Evolutionary conservation across 1,140 invertebrate genomes (phyloP).

Genomic region (Sitodiplosis mosellana): DNA sequence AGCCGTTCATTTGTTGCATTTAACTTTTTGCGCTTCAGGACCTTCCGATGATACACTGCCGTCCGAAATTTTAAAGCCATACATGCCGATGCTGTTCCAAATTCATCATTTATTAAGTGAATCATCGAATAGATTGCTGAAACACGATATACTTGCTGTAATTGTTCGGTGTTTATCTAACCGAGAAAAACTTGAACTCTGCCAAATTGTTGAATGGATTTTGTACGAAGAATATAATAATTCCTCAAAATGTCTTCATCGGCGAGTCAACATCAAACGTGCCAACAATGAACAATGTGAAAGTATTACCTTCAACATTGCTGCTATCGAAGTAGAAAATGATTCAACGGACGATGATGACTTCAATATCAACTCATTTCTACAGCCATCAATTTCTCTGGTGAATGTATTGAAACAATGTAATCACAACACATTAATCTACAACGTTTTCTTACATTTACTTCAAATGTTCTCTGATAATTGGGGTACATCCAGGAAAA

Average conservation of each 20-base stretch:
- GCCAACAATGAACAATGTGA: background rate
- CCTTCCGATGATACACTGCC: conserved; percentile 16
- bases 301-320: background rate
- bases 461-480: conserved; percentile 9
- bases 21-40: conserved; percentile 8
- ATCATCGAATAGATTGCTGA: background rate
- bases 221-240: conserved; percentile 2
- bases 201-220: conserved; percentile 2
- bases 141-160: conserved; percentile 1
- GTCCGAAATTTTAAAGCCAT: conserved; percentile 10
- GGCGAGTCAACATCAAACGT: conserved; percentile 6
- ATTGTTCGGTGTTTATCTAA: conserved; percentile 16
- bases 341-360: background rate
- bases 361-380: no score
- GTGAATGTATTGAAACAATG: conserved; percentile 8
- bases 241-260: conserved; percentile 9
- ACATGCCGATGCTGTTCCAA: conserved; percentile 14
- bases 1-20: conserved; percentile 11
- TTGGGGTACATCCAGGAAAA: background rate
- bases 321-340: background rate
- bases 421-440: conserved; percentile 12
- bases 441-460: conserved; percentile 15
- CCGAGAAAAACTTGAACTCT: conserved; percentile 10
- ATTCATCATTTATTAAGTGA: conserved; percentile 6
- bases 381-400: background rate